phyloP scores from a whole-genome alignment of 1,140 invertebrate species.

The Papilio polytes region DNA sequence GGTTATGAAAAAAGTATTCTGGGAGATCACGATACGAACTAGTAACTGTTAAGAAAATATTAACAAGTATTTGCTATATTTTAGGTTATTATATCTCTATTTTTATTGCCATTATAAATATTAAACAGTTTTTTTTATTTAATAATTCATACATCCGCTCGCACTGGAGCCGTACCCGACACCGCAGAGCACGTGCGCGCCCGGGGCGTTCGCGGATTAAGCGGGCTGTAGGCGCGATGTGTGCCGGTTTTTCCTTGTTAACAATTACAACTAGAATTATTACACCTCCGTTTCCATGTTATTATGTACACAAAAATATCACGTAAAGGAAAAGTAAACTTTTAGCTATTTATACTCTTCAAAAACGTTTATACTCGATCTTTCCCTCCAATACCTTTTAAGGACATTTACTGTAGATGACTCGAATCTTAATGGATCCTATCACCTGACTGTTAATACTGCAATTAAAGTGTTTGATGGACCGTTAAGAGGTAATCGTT shows the following conservation, averaged over 20 bases:
- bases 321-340: background rate
- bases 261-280: slow-evolving; percentile 49
- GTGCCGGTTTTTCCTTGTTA: slow-evolving; percentile 58
- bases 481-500: slow-evolving; percentile 19
- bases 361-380: slow-evolving; percentile 39
- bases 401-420: slow-evolving; percentile 1
- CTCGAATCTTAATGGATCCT: slow-evolving; percentile 18
- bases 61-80: too few species aligned
- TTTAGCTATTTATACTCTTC: background rate
- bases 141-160: slow-evolving; percentile 43
- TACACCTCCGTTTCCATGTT: background rate
- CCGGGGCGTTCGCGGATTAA: slow-evolving; percentile 61
- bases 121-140: background rate
- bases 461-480: slow-evolving; percentile 26
- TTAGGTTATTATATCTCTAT: too few species aligned
- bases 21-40: too few species aligned
- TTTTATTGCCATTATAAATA: background rate
- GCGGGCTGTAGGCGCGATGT: slow-evolving; percentile 59
- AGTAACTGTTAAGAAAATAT: too few species aligned
- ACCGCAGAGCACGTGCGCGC: slow-evolving; percentile 52
- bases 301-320: slow-evolving; percentile 14
- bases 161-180: slow-evolving; percentile 38
- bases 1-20: too few species aligned
- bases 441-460: slow-evolving; percentile 18
- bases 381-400: slow-evolving; percentile 29